Percentiles rank a stretch among this genome's conserved stretches.
Conservation (phyloP, 2,888 invertebrate genomes). For the Erpobdella octoculata region DNA sequence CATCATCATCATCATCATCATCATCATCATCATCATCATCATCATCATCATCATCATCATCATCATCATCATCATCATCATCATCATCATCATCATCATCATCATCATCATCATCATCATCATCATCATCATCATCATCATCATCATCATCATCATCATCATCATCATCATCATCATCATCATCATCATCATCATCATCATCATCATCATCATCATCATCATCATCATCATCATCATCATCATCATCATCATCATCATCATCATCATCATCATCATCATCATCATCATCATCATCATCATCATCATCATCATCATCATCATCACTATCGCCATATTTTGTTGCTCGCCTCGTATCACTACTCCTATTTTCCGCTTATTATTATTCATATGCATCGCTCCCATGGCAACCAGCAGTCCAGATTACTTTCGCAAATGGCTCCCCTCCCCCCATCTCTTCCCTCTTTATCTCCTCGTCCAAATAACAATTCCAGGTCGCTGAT, state of each 20-base stretch:
- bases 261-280: constrained; percentile 32
- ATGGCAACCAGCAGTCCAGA: constrained; percentile 24
- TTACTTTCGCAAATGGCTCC: constrained; percentile 28
- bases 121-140: constrained; percentile 29
- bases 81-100: constrained; percentile 21
- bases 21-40: constrained; percentile 28
- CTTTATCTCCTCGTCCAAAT: constrained; percentile 15
- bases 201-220: constrained; percentile 18
- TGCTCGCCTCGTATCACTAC: constrained; percentile 3
- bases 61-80: constrained; percentile 26
- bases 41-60: constrained; percentile 17
- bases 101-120: constrained; percentile 28
- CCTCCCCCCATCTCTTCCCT: not conserved
- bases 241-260: constrained; percentile 27
- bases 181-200: constrained; percentile 25
- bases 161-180: constrained; percentile 24
- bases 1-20: constrained; percentile 23
- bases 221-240: not conserved
- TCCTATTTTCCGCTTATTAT: not conserved
- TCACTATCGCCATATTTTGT: constrained; percentile 22
- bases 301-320: constrained; percentile 24
- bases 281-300: constrained; percentile 30
- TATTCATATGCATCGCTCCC: constrained; percentile 13
- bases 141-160: constrained; percentile 28
- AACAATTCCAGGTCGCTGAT: constrained; percentile 22